Conservation (phyloP, 1,140 invertebrate species). For the Berghia stephanieae region DNA sequence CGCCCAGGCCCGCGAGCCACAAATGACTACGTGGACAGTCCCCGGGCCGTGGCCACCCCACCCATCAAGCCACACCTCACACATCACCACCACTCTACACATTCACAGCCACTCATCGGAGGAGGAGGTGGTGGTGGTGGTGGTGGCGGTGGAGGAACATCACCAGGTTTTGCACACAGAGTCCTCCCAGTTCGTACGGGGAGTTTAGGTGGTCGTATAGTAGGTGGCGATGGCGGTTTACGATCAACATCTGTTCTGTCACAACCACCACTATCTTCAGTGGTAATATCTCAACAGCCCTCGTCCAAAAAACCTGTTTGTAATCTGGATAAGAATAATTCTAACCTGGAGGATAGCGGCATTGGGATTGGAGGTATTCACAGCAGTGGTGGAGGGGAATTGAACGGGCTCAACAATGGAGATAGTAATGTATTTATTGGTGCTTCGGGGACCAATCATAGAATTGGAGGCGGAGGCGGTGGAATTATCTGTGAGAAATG, state of each 20-base stretch:
- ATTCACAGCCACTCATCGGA: conserved; percentile 27
- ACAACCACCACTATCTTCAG: background rate
- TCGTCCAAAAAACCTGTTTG: conserved; percentile 40
- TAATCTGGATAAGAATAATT: background rate
- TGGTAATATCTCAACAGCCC: conserved; percentile 45
- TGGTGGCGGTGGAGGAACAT: conserved; percentile 17
- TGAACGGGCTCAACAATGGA: too few relatives aligned
- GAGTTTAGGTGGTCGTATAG: background rate
- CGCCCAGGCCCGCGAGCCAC: conserved; percentile 52
- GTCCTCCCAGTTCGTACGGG: conserved; percentile 15
- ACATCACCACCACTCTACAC: conserved; percentile 27
- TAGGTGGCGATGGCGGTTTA: conserved; percentile 2
- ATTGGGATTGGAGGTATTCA: too few relatives aligned
- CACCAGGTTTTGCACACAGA: conserved; percentile 19
- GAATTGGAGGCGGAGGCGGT: too few relatives aligned
- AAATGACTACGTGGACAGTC: conserved; percentile 65
- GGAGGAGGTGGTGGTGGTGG: conserved; percentile 13
- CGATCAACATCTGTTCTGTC: too few relatives aligned
- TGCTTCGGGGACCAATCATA: conserved; percentile 55
- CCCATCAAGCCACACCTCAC: conserved; percentile 30
- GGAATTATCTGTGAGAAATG: conserved; percentile 86
- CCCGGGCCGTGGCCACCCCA: conserved; percentile 36
- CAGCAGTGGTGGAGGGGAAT: too few relatives aligned
- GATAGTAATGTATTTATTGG: too few relatives aligned
- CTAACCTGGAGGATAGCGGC: too few relatives aligned